phyloP scores from a whole-genome alignment of 1,140 invertebrate genomes.

The Bombus soroeensis region DNA sequence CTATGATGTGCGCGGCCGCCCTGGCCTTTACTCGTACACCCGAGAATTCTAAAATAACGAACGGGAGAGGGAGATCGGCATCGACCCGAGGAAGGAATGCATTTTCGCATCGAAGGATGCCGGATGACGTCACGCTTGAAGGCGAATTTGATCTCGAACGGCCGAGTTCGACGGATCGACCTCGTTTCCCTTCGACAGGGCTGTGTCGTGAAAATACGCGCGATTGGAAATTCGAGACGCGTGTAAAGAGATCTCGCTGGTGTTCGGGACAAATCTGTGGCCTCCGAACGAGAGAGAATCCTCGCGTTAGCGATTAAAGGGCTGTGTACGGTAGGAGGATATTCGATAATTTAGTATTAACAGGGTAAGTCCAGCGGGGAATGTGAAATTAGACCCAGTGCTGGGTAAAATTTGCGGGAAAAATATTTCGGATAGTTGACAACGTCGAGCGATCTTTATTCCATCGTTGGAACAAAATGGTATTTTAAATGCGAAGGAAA shows the following conservation, averaged over 20 bases:
- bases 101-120: conserved; percentile 40
- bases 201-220: conserved; percentile 36
- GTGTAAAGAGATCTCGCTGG: not conserved
- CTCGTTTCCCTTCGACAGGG: conserved; percentile 7
- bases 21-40: conserved; percentile 25
- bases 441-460: too few relatives aligned
- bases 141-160: conserved; percentile 32
- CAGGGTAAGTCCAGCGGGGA: too few relatives aligned
- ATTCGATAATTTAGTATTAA: too few relatives aligned
- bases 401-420: too few relatives aligned
- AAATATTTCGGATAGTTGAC: too few relatives aligned
- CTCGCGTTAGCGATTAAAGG: not conserved
- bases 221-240: not conserved
- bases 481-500: too few relatives aligned
- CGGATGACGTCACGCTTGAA: conserved; percentile 9
- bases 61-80: not conserved
- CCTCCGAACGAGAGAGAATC: not conserved
- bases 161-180: conserved; percentile 1
- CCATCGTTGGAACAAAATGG: fast-evolving
- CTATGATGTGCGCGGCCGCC: not conserved
- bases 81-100: conserved; percentile 34
- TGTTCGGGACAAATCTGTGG: not conserved
- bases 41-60: conserved; percentile 57
- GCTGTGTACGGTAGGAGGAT: fast-evolving
- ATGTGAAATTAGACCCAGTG: too few relatives aligned